Percentiles rank a stretch among this genome's conserved stretches.
Evolutionary conservation across 1,140 invertebrate genomes (phyloP).

Genomic region (Glossosoma conforme): DNA sequence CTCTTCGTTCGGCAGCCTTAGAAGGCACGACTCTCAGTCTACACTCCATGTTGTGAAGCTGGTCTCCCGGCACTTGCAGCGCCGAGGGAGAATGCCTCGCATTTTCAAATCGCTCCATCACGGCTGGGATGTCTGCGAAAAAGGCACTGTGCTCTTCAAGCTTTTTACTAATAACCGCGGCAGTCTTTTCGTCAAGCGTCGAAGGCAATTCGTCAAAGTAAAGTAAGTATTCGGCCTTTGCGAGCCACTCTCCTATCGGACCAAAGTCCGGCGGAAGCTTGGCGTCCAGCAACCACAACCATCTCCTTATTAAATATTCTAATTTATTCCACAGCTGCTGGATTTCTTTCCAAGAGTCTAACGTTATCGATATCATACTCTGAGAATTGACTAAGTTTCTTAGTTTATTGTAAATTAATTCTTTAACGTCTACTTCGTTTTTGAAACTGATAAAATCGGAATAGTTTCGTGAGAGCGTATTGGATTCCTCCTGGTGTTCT

Average conservation of each 20-base stretch:
- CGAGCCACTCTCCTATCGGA: constrained; percentile 83
- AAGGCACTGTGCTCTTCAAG: constrained; percentile 86
- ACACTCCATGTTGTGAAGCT: constrained; percentile 73
- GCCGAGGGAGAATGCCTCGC: constrained; percentile 58
- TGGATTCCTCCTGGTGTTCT: constrained; percentile 63
- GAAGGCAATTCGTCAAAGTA: constrained; percentile 76
- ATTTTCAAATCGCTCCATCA: constrained; percentile 70
- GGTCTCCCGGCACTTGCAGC: constrained; percentile 64
- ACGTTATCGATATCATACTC: constrained; percentile 70
- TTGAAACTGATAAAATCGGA: constrained; percentile 67
- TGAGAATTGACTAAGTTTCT: constrained; percentile 70
- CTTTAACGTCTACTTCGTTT: constrained; percentile 65
- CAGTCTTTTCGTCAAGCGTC: constrained; percentile 79
- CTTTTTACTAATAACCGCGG: constrained; percentile 78
- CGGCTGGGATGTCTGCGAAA: constrained; percentile 74
- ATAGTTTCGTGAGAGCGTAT: constrained; percentile 59
- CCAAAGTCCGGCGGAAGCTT: constrained; percentile 78
- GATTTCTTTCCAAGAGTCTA: constrained; percentile 74
- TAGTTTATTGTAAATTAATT: constrained; percentile 64
- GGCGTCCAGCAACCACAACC: constrained; percentile 82
- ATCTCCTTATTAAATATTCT: constrained; percentile 70
- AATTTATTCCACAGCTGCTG: constrained; percentile 72
- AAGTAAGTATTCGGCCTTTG: constrained; percentile 77
- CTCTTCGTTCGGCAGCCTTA: constrained; percentile 68
- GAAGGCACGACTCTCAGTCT: constrained; percentile 68